Base-by-base conservation (phyloP, 2,888 invertebrate genomes). In the Limnephilus lunatus region DNA sequence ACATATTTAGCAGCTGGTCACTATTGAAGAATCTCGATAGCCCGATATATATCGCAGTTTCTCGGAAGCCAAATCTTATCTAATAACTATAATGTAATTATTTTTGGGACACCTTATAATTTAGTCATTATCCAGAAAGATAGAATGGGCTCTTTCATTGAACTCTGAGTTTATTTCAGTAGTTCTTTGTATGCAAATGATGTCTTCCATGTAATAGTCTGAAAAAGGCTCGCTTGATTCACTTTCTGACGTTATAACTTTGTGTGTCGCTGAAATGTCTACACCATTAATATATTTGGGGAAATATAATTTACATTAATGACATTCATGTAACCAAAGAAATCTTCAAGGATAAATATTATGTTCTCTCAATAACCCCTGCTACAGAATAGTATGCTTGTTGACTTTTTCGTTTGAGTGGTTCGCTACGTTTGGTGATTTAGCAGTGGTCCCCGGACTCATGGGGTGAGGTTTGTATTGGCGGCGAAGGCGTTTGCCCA, bases 161-260 rank as follows among this genome's bases (percentile, higher is more conserved):
- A 68, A 68, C 68, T 68, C 7, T 25, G 68, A n/a, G 68, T 68
- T 68, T 68, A 68, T 68, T 68, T 9, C 68, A 68, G 7, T 25
- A 68, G 68, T 68, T 68, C 68, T 68, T 68, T n/a, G 68, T 68
- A 68, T 68, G 68, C 68, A 68, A 68, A 68, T 68, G 68, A n/a
- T 68, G 68, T 68, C 68, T 25, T n/a, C 25, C 68, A 9, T 68
- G 9, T n/a, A 68, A 68, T 25, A 68, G 68, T 68, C 68, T n/a
- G 68, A 68, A 2, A 68, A n/a, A 25, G 68, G 68, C 68, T 25
- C 25, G 68, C 68, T 68, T 68, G n/a, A 68, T n/a, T 68, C 68
- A 68, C 68, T 68, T 68, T n/a, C 25, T 9, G 25, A n/a, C 68
- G 25, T 68, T 68, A 25, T n/a, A 68, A 25, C 2, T 9, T 0